Percentiles rank a stretch among this genome's conserved stretches.
phyloP scores from a whole-genome alignment of 2,888 invertebrate species.

The Mactromeris polynyma region DNA sequence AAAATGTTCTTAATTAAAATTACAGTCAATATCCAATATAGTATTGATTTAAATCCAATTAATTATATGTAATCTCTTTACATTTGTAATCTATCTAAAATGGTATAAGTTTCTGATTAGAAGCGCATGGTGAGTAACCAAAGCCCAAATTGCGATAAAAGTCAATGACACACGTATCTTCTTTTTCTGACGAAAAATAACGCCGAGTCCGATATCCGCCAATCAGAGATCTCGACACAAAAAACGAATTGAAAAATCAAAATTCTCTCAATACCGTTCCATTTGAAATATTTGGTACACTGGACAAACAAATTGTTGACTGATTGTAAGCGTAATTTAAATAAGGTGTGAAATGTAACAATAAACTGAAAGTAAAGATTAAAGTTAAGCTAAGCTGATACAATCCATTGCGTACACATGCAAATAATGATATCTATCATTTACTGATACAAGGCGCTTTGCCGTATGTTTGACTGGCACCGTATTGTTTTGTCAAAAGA shows the following conservation, averaged over 20 bases:
- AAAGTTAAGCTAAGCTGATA: constrained; percentile 19
- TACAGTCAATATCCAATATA: constrained; percentile 23
- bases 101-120: constrained; percentile 47
- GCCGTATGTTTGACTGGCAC: constrained; percentile 53
- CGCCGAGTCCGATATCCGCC: constrained; percentile 46
- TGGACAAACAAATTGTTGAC: constrained; percentile 36
- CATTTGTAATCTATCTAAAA: constrained; percentile 45
- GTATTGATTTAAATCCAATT: constrained; percentile 47
- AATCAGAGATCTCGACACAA: constrained; percentile 56
- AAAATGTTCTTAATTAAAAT: constrained; percentile 10
- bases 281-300: background rate
- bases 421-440: constrained; percentile 45
- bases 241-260: constrained; percentile 11
- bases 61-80: constrained; percentile 45
- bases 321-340: constrained; percentile 34
- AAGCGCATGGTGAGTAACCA: constrained; percentile 42
- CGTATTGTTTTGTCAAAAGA: constrained; percentile 51
- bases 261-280: constrained; percentile 18
- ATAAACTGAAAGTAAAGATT: constrained; percentile 31
- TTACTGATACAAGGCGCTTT: constrained; percentile 27
- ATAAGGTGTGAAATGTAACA: constrained; percentile 51
- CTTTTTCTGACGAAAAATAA: constrained; percentile 48
- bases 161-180: constrained; percentile 47
- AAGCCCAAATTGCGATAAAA: constrained; percentile 53
- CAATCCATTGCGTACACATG: constrained; percentile 35